Evolutionary conservation across 2,113 vertebrate species (phyloP).

Genomic region (Phaethornis superciliosus): DNA sequence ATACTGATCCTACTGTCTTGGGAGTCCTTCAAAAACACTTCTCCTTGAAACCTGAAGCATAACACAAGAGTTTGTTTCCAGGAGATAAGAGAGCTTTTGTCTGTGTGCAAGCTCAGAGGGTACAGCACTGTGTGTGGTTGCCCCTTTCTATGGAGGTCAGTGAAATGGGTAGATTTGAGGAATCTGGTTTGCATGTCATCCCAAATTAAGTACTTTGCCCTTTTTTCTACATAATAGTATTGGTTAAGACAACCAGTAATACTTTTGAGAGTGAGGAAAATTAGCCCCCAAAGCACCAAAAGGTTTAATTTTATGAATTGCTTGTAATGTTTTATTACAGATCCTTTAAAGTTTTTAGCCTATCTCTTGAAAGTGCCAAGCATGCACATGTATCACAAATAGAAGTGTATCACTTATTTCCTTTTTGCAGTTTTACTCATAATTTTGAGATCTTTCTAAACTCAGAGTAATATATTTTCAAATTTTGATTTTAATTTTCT

Average conservation of each 20-base stretch:
- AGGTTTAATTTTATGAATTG: neutral
- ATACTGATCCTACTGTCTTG: neutral
- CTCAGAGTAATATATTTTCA: neutral
- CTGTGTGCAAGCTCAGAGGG: neutral
- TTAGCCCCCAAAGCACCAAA: neutral
- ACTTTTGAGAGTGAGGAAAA: neutral
- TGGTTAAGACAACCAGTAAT: neutral
- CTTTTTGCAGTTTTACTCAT: neutral
- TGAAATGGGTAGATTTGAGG: neutral
- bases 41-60: neutral
- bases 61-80: neutral
- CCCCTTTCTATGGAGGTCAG: neutral
- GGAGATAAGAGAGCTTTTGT: neutral
- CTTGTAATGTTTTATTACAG: neutral
- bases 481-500: neutral
- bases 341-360: neutral
- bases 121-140: rapidly evolving
- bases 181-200: neutral
- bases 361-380: neutral
- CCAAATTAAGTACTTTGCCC: neutral
- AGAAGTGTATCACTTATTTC: neutral
- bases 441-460: neutral
- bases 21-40: slow-evolving; percentile 21
- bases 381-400: neutral
- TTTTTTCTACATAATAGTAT: neutral